phyloP scores from a whole-genome alignment of 2,797 vertebrate species.

The Siniperca obscura region DNA sequence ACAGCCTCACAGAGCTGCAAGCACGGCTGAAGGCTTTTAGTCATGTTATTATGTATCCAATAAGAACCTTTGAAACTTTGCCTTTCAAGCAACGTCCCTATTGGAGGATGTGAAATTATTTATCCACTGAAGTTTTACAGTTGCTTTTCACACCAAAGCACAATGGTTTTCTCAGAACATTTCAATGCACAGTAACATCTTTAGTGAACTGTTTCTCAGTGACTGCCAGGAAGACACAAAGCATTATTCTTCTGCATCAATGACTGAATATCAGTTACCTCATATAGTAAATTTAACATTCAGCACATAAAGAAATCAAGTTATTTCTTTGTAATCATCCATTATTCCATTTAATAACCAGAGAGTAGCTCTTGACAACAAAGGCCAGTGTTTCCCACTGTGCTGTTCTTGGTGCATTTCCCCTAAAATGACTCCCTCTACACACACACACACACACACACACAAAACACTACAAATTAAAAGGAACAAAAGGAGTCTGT shows the following conservation, averaged over 20 bases:
- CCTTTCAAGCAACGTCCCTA: neutral
- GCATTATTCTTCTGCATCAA: constrained; percentile 1
- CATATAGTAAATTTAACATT: constrained; percentile 16
- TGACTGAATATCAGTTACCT: constrained; percentile 28
- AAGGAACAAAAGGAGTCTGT: constrained; percentile 8
- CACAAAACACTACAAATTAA: constrained; percentile 15
- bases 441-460: no score
- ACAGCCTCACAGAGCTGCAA: neutral
- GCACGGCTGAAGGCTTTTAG: neutral
- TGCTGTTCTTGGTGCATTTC: constrained; percentile 21
- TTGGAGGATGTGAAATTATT: neutral
- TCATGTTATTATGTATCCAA: neutral
- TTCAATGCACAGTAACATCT: neutral
- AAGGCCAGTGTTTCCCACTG: constrained; percentile 21
- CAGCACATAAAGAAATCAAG: constrained; percentile 3
- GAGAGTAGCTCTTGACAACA: constrained; percentile 27
- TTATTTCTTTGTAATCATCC: constrained; percentile 15
- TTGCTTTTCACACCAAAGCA: neutral
- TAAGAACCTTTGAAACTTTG: neutral
- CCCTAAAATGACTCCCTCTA: neutral
- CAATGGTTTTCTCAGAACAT: neutral
- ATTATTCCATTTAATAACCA: constrained; percentile 25
- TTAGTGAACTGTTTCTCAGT: neutral
- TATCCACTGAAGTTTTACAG: neutral
- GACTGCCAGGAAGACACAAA: constrained; percentile 13